Evolutionary conservation across 2,113 vertebrate genomes (phyloP).

Genomic region (Erythrocercus mccallii): DNA sequence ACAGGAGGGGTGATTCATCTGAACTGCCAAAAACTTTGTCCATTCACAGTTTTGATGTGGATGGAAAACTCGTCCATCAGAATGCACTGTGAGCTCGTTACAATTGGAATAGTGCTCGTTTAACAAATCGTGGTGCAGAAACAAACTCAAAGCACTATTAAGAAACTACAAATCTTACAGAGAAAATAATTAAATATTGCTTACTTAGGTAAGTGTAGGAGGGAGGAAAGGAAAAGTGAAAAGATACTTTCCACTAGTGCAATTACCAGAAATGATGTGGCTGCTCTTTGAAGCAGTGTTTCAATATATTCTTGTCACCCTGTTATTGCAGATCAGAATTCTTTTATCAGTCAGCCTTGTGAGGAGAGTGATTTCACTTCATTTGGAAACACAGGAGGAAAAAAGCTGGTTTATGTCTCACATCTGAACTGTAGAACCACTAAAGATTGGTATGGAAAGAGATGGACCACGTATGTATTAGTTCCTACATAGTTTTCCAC

Average conservation of each 20-base stretch:
- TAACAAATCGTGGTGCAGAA: neutral
- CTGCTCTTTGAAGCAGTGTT: conserved; percentile 12
- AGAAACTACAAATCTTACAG: neutral
- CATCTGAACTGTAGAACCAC: neutral
- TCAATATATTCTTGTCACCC: neutral
- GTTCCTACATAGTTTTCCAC: neutral
- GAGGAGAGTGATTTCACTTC: neutral
- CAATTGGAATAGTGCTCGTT: neutral
- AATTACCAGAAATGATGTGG: conserved; percentile 32
- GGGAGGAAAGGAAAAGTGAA: conserved; percentile 32
- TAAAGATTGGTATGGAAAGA: neutral
- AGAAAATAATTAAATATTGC: neutral
- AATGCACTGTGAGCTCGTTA: neutral
- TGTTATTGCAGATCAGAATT: neutral
- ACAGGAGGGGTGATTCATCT: neutral
- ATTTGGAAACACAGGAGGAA: neutral
- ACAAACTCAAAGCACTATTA: neutral
- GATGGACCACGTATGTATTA: neutral
- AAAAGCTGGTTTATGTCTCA: neutral
- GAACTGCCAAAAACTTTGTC: neutral
- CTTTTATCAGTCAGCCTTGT: neutral
- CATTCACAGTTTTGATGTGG: neutral
- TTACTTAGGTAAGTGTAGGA: conserved; percentile 11
- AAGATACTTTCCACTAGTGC: neutral
- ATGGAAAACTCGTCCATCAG: neutral